These are phyloP conservation scores for Clistopyga incitator DNA, from an alignment of 2,888 invertebrate species.

Conservation along the genomic window DNA sequence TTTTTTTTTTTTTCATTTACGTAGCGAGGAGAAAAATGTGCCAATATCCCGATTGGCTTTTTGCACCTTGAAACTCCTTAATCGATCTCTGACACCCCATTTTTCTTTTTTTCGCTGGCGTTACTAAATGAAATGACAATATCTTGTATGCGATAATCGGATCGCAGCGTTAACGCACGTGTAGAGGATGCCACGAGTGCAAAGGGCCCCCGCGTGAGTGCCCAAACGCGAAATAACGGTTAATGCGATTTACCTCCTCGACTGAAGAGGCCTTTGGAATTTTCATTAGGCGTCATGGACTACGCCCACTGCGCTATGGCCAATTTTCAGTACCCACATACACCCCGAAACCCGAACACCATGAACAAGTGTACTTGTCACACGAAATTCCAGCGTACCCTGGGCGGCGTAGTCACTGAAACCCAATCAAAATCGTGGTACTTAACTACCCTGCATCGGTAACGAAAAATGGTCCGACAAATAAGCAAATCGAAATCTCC, in stretches of 20 bases:
- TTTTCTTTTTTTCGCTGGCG: conserved; percentile 31
- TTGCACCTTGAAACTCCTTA: neutral
- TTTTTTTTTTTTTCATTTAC: neutral
- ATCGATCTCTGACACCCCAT: conserved; percentile 30
- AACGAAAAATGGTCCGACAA: too few species aligned
- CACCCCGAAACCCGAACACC: too few species aligned
- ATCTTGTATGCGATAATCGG: conserved; percentile 29
- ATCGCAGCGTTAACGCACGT: conserved; percentile 2
- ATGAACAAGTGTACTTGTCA: too few species aligned
- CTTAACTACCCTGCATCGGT: too few species aligned
- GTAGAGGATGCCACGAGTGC: conserved; percentile 13
- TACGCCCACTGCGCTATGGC: conserved; percentile 15
- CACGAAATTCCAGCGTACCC: neutral
- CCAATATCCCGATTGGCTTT: conserved; percentile 18
- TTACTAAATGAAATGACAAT: conserved; percentile 54
- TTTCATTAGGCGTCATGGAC: conserved; percentile 72
- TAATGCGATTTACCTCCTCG: conserved; percentile 78
- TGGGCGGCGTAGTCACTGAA: too few species aligned
- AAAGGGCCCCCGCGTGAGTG: conserved; percentile 48
- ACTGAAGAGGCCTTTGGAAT: conserved; percentile 76
- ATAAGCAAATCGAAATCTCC: too few species aligned
- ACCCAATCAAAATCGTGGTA: too few species aligned
- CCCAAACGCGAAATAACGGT: conserved; percentile 70
- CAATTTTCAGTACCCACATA: conserved; percentile 5
- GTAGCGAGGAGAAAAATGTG: neutral